phyloP scores from a whole-genome alignment of 2,113 vertebrate genomes.

The Pollachius pollachius region DNA sequence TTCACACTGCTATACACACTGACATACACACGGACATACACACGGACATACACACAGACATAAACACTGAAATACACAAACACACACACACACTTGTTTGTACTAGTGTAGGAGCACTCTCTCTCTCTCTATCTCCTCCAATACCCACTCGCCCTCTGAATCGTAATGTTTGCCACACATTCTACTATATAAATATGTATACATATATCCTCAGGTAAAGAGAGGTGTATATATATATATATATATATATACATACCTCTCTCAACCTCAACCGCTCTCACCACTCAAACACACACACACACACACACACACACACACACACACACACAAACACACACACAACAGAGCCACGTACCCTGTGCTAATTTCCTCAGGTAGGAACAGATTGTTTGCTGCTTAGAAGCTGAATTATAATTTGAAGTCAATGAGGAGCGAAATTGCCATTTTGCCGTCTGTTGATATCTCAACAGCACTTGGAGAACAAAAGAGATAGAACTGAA shows the following conservation, averaged over 20 bases:
- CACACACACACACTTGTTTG: too few species aligned
- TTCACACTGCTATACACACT: too few species aligned
- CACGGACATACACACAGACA: too few species aligned
- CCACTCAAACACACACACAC: background rate
- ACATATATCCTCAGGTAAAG: background rate
- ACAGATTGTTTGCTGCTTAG: conserved; percentile 37
- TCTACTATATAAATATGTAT: background rate
- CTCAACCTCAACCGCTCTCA: background rate
- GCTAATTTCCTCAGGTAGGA: conserved; percentile 29
- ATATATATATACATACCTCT: background rate
- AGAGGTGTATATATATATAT: too few species aligned
- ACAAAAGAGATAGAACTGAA: conserved; percentile 4
- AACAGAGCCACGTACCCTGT: conserved; percentile 4
- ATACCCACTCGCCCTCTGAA: too few species aligned
- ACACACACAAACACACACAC: conserved; percentile 8
- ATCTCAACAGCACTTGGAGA: conserved; percentile 22
- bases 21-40: too few species aligned
- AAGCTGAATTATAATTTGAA: conserved; percentile 46
- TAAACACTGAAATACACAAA: too few species aligned
- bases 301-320: conserved; percentile 4
- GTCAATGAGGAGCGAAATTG: conserved; percentile 44
- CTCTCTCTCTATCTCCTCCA: too few species aligned
- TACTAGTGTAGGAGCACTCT: too few species aligned
- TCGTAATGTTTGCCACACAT: too few species aligned
- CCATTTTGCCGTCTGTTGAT: conserved; percentile 25